Evolutionary conservation across 1,140 invertebrate species (phyloP), one percentile per base, ranked within the genome.

Genomic region (Neoseiulus cucumeris): DNA sequence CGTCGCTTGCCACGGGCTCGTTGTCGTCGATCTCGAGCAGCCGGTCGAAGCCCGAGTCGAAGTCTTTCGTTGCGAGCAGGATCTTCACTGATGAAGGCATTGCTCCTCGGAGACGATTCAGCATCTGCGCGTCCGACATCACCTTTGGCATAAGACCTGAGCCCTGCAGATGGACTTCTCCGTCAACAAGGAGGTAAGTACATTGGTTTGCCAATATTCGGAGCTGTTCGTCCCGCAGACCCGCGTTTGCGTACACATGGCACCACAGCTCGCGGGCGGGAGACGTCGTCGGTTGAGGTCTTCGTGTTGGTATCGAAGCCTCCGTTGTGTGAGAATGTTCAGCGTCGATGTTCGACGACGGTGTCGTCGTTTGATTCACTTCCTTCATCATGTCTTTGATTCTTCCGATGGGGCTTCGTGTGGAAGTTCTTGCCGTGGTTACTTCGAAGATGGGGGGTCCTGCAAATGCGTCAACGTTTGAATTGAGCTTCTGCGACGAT

Each of bases 41-140:
- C 22, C 33, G 14, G 51, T 59, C 51, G 51, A 59, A 59, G 51
- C 51, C 51, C 22, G 51, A 59, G 51, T 59, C 51, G 51, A 59
- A 59, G 51, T 59, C 51, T 33, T 59, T 59, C 1, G 51, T 59
- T 12, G 51, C 51, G 1, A 59, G 51, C 25, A 59, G 51, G 22
- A 59, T 59, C 22, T 59, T 59, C 25, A 59, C 51, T 17, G 51
- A 59, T 59, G 51, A 59, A 12, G 51, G 51, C 51, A 59, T 59
- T 25, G 51, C 51, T 14, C 51, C 51, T 17, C 51, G 51, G 22
- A 59, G 25, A 25, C 51, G 51, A 33, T 59, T 59, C 25, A 59
- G 51, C 25, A 59, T 59, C 51, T 59, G 51, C 33, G 51, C 51
- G 51, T 59, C 51, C 25, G 51, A 59, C 51, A 59, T 59, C 51